phyloP scores from a whole-genome alignment of 2,113 vertebrate genomes.

The Drymodes brunneopygia region DNA sequence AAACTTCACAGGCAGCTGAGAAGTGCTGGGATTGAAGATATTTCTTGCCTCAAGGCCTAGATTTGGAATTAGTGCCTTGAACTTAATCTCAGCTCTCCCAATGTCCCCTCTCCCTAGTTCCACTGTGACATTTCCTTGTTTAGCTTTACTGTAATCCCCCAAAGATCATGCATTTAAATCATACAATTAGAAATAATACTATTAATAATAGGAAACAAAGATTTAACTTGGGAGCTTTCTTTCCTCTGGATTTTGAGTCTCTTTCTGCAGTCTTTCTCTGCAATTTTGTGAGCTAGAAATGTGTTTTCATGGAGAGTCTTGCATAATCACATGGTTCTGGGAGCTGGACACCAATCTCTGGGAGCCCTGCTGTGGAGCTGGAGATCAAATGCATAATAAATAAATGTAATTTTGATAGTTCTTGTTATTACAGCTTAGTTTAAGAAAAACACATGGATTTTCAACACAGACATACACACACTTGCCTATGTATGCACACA shows the following conservation, averaged over 20 bases:
- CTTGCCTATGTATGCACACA: not conserved
- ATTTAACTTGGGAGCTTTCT: not conserved
- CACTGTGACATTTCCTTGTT: not conserved
- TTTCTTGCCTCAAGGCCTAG: not conserved
- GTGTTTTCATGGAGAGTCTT: not conserved
- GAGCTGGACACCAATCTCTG: not conserved
- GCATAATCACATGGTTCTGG: not conserved
- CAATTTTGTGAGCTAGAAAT: not conserved
- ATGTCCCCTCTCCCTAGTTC: not conserved
- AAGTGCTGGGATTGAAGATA: accelerated
- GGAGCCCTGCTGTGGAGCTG: not conserved
- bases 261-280: not conserved
- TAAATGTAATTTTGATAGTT: not conserved
- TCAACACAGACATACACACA: not conserved
- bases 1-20: not conserved
- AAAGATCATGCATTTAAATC: not conserved
- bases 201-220: not conserved
- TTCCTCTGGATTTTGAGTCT: not conserved
- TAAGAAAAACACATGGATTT: not conserved
- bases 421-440: not conserved
- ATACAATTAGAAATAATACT: not conserved
- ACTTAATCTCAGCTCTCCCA: not conserved
- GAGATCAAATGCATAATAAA: not conserved
- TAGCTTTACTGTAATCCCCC: not conserved
- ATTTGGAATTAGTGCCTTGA: not conserved